Evolutionary conservation across 2,113 vertebrate genomes (phyloP).

Genomic region (Eira barbara): DNA sequence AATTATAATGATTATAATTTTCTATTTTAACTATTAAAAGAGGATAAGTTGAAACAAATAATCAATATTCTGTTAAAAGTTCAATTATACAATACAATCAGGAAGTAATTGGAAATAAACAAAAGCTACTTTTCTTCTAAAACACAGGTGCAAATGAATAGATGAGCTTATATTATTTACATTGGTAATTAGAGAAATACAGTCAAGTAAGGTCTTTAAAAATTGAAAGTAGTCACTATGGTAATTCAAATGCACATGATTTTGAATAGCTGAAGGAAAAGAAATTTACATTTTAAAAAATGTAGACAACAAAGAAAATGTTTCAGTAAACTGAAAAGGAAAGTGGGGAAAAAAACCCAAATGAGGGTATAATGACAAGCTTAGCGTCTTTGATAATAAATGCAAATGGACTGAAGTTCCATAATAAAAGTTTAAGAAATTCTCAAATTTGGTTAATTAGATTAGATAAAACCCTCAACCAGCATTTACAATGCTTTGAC

Average conservation of each 20-base stretch:
- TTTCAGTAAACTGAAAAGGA: background rate
- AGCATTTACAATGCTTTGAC: background rate
- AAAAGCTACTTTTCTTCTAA: constrained; percentile 3
- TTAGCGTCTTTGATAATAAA: background rate
- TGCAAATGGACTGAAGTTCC: background rate
- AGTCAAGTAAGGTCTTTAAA: background rate
- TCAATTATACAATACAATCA: background rate
- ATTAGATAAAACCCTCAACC: background rate
- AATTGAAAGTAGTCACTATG: background rate
- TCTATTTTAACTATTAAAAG: background rate
- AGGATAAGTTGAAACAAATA: background rate
- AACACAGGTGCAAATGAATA: background rate
- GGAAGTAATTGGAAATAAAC: background rate
- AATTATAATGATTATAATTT: constrained; percentile 5
- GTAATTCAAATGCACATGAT: background rate
- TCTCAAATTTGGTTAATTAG: background rate
- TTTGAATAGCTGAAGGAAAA: background rate
- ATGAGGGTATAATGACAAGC: background rate
- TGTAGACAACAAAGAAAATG: background rate
- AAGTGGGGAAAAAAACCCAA: background rate
- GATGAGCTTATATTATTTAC: background rate
- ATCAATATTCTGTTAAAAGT: background rate
- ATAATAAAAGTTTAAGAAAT: background rate
- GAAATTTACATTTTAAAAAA: background rate
- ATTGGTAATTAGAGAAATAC: background rate